Conservation (phyloP, 2,797 vertebrate genomes). For the Hydrocynus forskahlii region DNA sequence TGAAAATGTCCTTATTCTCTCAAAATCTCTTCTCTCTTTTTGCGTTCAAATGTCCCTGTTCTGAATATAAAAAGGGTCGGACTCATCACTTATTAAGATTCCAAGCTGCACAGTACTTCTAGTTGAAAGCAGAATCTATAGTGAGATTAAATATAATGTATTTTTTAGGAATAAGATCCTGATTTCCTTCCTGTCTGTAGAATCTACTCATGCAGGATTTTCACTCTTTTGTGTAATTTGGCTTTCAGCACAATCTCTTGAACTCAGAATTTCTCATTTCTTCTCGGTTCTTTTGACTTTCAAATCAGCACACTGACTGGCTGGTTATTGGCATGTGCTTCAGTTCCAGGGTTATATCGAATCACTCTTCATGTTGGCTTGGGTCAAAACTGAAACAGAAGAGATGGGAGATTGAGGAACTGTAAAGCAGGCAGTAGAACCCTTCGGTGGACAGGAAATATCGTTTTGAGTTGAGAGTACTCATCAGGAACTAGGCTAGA, state of each 20-base stretch:
- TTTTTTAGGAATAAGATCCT: background rate
- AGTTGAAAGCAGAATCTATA: background rate
- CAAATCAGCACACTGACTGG: background rate
- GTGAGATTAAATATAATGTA: background rate
- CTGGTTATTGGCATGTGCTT: background rate
- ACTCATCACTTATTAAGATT: background rate
- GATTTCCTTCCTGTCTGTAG: background rate
- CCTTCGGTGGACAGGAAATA: background rate
- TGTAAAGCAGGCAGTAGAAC: background rate
- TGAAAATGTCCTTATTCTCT: background rate
- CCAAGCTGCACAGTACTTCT: background rate
- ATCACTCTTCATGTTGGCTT: background rate
- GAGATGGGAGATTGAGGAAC: background rate
- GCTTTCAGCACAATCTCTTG: conserved; percentile 31
- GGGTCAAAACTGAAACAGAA: background rate
- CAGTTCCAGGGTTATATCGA: background rate
- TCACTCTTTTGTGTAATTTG: background rate
- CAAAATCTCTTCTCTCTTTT: background rate
- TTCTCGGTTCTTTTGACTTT: background rate
- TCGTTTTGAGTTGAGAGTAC: background rate
- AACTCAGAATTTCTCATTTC: conserved; percentile 1
- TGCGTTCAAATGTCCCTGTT: background rate
- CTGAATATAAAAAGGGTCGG: background rate
- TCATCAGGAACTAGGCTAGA: background rate
- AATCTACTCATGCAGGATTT: background rate